Base-by-base conservation (phyloP, 2,797 vertebrate species). In the Sarcophilus harrisii region DNA sequence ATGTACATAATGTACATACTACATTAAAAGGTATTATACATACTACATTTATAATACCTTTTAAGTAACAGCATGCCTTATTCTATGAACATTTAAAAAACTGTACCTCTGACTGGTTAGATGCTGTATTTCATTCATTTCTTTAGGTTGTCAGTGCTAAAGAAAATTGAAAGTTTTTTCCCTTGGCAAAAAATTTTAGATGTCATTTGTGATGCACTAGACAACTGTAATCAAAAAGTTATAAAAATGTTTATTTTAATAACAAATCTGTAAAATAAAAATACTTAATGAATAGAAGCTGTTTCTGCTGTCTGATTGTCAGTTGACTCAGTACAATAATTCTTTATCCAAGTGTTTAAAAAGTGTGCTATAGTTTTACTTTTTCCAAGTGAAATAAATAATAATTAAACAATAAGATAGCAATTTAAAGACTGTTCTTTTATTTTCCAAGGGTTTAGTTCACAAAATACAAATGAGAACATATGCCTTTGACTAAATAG, bases 181-280 rank as follows among this genome's bases (percentile, higher is more conserved):
- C 5, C 58, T 90, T 58, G 55, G 81, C 90, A 92, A 62, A 95
- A 87, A 92, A 89, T 54, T 27, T 92, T 16, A 58, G 55, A 55
- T 66, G 11, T 96, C 92, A 94, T 58, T 95, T 96, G 16, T 93
- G n/a, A 93, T 18, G 58, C 92, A 18, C 24, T 8, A 58, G 91
- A 66, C 16, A 81, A 49, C 87, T 81, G 9, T 81, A 38, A 21
- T 81, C 66, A 73, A 18, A 2, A 73, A 73, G 16, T 81, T 45
- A 81, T 38, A 81, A 81, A 81, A 81, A 81, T 45, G 9, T 38
- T 96, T 52, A 59, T 92, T 92, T 93, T 62, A 91, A 94, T 94
- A 93, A 94, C n/a, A 95, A 92, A 94, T 94, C 49, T 96, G 45
- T 93, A 92, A 94, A 92, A 90, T 91, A 58, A n/a, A 58, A 94